Base-by-base conservation (phyloP, 2,888 invertebrate genomes). In the Drosophila nigritarsus region DNA sequence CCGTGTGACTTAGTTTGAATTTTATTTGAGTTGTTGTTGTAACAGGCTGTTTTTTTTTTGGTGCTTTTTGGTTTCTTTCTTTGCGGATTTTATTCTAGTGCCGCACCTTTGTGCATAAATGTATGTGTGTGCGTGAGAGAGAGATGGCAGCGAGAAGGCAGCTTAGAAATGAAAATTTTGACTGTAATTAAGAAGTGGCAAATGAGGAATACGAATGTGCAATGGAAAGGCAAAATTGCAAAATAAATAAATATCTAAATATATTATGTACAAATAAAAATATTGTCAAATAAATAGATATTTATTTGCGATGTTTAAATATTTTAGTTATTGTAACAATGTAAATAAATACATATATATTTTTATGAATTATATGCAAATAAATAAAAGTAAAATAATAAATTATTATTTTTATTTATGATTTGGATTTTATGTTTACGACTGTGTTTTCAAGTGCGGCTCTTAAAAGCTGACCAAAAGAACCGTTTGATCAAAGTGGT, bases 1-100 rank as follows among this genome's bases (percentile, higher is more conserved):
- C 81, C 82, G 81, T 82, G 80, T 79, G 83, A 83, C 73, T 88
- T 81, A 78, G 79, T 78, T 78, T 83, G 73, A 69, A 79, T 79
- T 77, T 83, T 76, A 68, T 73, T 83, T 73, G 54, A 66, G 53
- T 29, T 40, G 40, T 48, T 55, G 50, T 18, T 66, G 69, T 69
- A 61, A 65, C 36, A 55, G 38, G 75, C 61, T 45, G 65, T 61
- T 38, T 20, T 62, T 61, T 61, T 40, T 18, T 51, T 63, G 51
- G 59, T 54, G 63, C 51, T 50, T 67, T 68, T 63, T 36, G 61
- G 32, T 68, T 63, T 54, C 48, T 66, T 63, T 45, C 15, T 71
- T 55, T 56, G 29, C 63, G 45, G 48, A 59, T 72, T 78, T 72
- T 62, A 63, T 75, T 72, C 68, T 62, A 63, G 49, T 67, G 78